Conservation (phyloP, 2,113 vertebrate species). For the Podiceps cristatus region DNA sequence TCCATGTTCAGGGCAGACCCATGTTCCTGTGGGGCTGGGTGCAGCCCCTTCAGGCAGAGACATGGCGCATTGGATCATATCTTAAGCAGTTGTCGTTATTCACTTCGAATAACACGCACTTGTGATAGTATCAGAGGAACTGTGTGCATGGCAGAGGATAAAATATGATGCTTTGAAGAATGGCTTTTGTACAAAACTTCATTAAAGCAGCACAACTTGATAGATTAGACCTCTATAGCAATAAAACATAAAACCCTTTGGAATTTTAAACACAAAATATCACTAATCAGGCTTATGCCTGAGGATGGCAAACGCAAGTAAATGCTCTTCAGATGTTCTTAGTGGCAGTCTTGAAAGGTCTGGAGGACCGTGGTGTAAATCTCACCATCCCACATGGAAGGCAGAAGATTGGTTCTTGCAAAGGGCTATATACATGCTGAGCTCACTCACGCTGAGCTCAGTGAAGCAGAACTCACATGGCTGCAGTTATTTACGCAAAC, state of each 20-base stretch:
- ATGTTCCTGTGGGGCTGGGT: neutral
- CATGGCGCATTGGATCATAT: neutral
- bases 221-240: neutral
- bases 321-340: neutral
- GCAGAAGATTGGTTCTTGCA: neutral
- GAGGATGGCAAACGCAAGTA: neutral
- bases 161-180: neutral
- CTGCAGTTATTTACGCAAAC: neutral
- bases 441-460: fast-evolving
- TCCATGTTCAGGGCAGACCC: neutral
- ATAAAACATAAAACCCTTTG: neutral
- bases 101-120: neutral
- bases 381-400: neutral
- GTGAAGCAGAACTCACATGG: neutral
- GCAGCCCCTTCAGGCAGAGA: neutral
- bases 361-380: neutral
- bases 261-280: neutral
- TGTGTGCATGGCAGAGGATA: neutral
- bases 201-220: neutral
- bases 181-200: fast-evolving
- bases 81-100: neutral
- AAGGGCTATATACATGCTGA: neutral
- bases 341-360: neutral
- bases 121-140: neutral
- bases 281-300: neutral